phyloP scores from a whole-genome alignment of 2,888 invertebrate genomes.

The Crocallis elinguaria region DNA sequence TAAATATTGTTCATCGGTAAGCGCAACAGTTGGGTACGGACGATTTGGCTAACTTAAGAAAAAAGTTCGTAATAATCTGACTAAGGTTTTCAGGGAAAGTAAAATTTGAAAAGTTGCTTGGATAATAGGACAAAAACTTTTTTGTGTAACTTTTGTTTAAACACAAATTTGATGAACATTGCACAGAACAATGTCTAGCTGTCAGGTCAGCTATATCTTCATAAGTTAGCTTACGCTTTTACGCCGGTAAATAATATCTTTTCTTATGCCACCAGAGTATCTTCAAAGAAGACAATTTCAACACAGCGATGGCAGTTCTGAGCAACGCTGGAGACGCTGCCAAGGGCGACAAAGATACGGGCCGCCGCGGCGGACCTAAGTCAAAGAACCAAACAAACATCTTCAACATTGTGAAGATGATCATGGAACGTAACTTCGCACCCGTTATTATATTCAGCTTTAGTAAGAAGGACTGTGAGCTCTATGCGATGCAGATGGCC shows the following conservation, averaged over 20 bases:
- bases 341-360: constrained; percentile 90
- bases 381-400: constrained; percentile 91
- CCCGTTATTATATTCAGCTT: constrained; percentile 99
- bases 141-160: too few species aligned
- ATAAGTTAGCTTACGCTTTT: too few species aligned
- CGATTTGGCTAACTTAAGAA: too few species aligned
- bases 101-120: too few species aligned
- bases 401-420: constrained; percentile 99
- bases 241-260: constrained; percentile 16
- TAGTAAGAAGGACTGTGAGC: constrained; percentile 99
- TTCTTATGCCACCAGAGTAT: constrained; percentile 86
- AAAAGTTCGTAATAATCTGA: too few species aligned
- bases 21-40: too few species aligned
- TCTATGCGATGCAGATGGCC: constrained; percentile 98
- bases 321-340: constrained; percentile 92
- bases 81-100: too few species aligned
- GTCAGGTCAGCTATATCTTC: too few species aligned
- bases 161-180: too few species aligned
- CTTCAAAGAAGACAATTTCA: constrained; percentile 99
- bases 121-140: too few species aligned
- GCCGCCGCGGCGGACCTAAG: constrained; percentile 89
- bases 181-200: too few species aligned
- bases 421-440: constrained; percentile 98
- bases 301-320: constrained; percentile 97
- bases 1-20: too few species aligned